These are phyloP conservation scores for Rhopalosiphum maidis DNA, from an alignment of 1,140 invertebrate genomes.

Conservation along the genomic window DNA sequence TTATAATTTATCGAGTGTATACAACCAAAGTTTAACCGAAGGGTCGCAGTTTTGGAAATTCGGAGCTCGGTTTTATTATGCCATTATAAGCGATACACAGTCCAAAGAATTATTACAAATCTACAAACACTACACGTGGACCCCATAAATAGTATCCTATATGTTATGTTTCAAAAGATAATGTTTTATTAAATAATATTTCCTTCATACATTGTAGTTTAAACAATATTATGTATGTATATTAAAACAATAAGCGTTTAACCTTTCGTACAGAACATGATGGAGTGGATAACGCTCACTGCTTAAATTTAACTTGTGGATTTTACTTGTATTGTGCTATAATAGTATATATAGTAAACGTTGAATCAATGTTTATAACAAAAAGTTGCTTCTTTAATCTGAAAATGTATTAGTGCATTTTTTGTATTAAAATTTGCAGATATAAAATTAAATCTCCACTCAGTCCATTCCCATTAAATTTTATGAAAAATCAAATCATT, in stretches of 20 bases:
- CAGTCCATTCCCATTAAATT: neutral
- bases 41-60: neutral
- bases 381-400: neutral
- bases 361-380: neutral
- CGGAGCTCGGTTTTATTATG: neutral
- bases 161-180: slow-evolving; percentile 18
- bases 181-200: slow-evolving; percentile 9
- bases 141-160: neutral
- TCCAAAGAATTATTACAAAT: neutral
- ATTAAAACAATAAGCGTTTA: slow-evolving; percentile 4
- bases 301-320: neutral
- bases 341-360: neutral
- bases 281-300: neutral
- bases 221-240: neutral
- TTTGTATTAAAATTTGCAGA: neutral
- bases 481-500: neutral
- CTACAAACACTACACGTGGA: neutral
- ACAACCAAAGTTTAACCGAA: neutral
- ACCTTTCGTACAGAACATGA: neutral
- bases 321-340: neutral
- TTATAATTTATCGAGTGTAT: neutral
- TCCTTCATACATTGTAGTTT: neutral
- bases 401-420: neutral
- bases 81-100: neutral
- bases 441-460: neutral